Evolutionary conservation across 1,140 invertebrate genomes (phyloP).

Genomic region (Drosophila willistoni): DNA sequence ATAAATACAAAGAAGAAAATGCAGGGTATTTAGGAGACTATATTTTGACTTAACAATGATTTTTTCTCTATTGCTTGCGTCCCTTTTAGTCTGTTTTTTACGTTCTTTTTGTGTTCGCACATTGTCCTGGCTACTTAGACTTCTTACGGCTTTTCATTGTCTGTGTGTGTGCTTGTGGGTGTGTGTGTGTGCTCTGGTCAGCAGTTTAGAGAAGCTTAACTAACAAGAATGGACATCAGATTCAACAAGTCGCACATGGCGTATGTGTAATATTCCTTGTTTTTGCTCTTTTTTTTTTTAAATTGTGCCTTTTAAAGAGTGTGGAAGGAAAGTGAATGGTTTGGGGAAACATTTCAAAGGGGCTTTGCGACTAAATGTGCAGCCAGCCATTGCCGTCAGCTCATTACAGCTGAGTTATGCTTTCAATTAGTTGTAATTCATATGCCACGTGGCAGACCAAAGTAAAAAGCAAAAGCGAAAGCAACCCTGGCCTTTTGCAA

Average conservation of each 20-base stretch:
- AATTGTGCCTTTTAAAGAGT: slow-evolving; percentile 18
- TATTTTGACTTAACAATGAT: neutral
- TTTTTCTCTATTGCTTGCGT: neutral
- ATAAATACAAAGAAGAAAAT: too few relatives aligned
- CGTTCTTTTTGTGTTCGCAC: neutral
- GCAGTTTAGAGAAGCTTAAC: slow-evolving; percentile 56
- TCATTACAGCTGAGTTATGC: slow-evolving; percentile 75
- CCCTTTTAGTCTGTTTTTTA: slow-evolving; percentile 34
- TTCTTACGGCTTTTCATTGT: slow-evolving; percentile 26
- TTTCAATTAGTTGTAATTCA: slow-evolving; percentile 79
- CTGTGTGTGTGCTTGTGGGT: slow-evolving; percentile 25
- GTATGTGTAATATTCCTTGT: slow-evolving; percentile 57
- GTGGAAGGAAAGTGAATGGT: neutral
- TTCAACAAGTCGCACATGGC: slow-evolving; percentile 68
- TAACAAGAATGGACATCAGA: slow-evolving; percentile 40
- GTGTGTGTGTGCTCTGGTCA: slow-evolving; percentile 51
- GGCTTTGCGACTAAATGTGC: slow-evolving; percentile 27
- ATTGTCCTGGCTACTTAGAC: slow-evolving; percentile 59
- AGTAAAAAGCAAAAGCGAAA: slow-evolving; percentile 20
- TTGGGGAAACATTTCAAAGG: slow-evolving; percentile 1
- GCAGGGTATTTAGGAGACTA: neutral
- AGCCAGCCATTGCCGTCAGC: slow-evolving; percentile 40
- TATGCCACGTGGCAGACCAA: slow-evolving; percentile 48
- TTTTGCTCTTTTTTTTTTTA: neutral
- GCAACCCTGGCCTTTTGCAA: slow-evolving; percentile 43